Evolutionary conservation across 1,140 invertebrate genomes (phyloP), one percentile per base, ranked within the genome.

Genomic region (Samia ricini): DNA sequence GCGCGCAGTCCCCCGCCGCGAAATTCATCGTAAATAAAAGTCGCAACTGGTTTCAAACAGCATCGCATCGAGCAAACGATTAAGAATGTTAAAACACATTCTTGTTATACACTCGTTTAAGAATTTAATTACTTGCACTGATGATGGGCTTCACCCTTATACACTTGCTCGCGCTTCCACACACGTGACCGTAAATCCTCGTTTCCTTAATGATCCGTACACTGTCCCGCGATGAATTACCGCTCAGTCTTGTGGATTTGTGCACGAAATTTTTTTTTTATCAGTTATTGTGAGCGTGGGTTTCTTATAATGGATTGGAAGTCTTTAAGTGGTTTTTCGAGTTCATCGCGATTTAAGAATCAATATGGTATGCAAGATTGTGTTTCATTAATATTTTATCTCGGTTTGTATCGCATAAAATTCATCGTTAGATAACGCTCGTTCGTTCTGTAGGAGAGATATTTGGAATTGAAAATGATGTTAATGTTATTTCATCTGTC

Each of bases 61-160:
- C 68, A 65, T 68, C 66, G 74, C 69, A n/a, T n/a, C 71, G 73
- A 60, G 70, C 57, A 64, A 63, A 78, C 70, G 71, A 71, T 79
- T 72, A 71, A 73, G 83, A 79, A 76, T 69, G 78, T 72, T 69
- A 73, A 83, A 79, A 76, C 76, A 79, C 63, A 79, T 79, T 79
- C 79, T 83, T 81, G 78, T 85, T 83, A 88, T 83, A 86, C 82
- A 88, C 79, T 83, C 79, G 76, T 85, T 86, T 82, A 85, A 83
- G 74, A 71, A 81, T 89, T 85, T 86, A 85, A 89, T 88, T 87
- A 87, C 77, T 78, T 84, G 77, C 72, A 79, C 75, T 77, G 76
- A 68, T 73, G 76, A 79, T 79, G 78, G 69, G 59, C 61, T 61
- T 70, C 68, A 63, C 64, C 66, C 60, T 36, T 61, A 52, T 63